Evolutionary conservation across 2,797 vertebrate genomes (phyloP), one percentile per base, ranked within the genome.

Genomic region (Rhadinocentrus ornatus): DNA sequence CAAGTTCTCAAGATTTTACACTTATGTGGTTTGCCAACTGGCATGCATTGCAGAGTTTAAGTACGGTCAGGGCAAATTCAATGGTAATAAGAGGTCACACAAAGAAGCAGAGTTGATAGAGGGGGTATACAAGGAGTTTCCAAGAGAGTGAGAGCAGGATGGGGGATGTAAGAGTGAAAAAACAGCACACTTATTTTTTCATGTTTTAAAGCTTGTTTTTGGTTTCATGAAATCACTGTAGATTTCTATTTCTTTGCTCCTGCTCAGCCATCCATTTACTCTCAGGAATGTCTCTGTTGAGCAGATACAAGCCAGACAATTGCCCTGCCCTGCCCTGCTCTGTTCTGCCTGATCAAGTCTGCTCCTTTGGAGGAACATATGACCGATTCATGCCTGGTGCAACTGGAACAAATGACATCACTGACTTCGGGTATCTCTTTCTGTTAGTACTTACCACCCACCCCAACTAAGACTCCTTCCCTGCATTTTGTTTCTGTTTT

Each of bases 401-500:
- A 80, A 81, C 48, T 92, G 93, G 93, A 94, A 94, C 84, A 92
- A 91, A 93, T 94, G 86, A 94, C 92, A 92, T 93, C 92, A 94
- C 76, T 57, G 74, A 63, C 82, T 87, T 68, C 26, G 34, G 63
- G 85, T 91, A 92, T 93, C 90, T 91, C 75, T 78, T 68, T 86
- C 78, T 88, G 74, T 82, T 82, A 57, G 32, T 73, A 55, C 80
- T 64, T 39, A 22, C 62, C 48, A 24, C 29, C 32, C 63, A 26
- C 56, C 35, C 48, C n/a, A 57, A 50, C 16, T 62, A 69, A 12
- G 46, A 62, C 69, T 69, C 64, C 48, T 72, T 69, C 71, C 63
- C 67, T 67, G 57, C 53, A 26, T 71, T 56, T 65, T 34, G 64
- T 44, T 26, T 82, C 66, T 73, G 41, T 68, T 68, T 57, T 67